Percentiles rank a stretch among this genome's conserved stretches.
Conservation (phyloP, 2,888 invertebrate genomes). For the Spodoptera exigua region DNA sequence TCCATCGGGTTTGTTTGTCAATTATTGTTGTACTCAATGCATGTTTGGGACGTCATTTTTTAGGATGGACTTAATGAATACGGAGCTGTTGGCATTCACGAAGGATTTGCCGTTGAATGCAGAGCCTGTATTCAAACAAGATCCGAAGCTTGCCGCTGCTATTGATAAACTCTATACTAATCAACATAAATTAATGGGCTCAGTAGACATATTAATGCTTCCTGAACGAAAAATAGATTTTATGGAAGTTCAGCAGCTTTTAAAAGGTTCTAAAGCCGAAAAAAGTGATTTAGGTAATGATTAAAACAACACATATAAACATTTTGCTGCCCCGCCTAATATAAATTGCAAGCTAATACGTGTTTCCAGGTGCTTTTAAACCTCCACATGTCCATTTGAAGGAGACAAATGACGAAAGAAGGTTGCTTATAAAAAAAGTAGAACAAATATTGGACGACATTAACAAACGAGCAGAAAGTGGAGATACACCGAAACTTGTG, state of each 20-base stretch:
- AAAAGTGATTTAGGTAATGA: conserved; percentile 61
- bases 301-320: neutral
- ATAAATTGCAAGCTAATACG: neutral
- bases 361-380: conserved; percentile 56
- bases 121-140: conserved; percentile 73
- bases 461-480: conserved; percentile 77
- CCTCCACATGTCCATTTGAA: conserved; percentile 58
- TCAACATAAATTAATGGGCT: conserved; percentile 50
- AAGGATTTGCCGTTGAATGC: conserved; percentile 70
- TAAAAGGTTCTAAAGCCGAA: conserved; percentile 59
- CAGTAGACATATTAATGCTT: conserved; percentile 59
- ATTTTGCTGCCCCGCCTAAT: no score
- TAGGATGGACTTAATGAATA: conserved; percentile 83
- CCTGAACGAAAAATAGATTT: conserved; percentile 81
- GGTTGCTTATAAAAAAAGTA: conserved; percentile 76
- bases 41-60: conserved; percentile 66
- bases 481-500: conserved; percentile 75
- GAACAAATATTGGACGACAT: conserved; percentile 81
- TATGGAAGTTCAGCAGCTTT: conserved; percentile 74
- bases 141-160: conserved; percentile 76
- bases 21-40: conserved; percentile 77
- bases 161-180: conserved; percentile 75
- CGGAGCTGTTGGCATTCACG: conserved; percentile 70
- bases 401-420: conserved; percentile 67
- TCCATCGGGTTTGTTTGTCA: conserved; percentile 80